Evolutionary conservation across 2,888 invertebrate species (phyloP).

Genomic region (Rotaria sp.): DNA sequence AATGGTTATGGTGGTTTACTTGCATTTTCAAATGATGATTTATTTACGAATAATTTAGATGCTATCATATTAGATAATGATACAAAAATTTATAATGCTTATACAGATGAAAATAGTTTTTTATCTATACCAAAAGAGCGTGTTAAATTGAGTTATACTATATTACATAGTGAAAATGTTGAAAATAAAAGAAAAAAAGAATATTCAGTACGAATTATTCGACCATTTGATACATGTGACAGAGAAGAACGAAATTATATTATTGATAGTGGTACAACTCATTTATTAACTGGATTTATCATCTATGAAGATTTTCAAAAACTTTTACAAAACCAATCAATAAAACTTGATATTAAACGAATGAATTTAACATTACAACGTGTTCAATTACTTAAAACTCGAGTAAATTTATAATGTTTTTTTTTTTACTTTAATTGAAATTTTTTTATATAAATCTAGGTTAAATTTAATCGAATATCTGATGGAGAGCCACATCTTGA

Average conservation of each 20-base stretch:
- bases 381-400: conserved; percentile 13
- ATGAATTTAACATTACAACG: conserved; percentile 17
- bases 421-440: not conserved
- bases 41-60: not conserved
- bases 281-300: not conserved
- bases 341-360: not conserved
- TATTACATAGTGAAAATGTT: not conserved
- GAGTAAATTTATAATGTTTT: not conserved
- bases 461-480: not conserved
- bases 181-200: not conserved
- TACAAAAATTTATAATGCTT: not conserved
- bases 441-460: not conserved
- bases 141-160: not conserved
- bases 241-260: conserved; percentile 4
- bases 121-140: not conserved
- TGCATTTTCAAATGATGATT: conserved; percentile 10
- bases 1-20: not conserved
- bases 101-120: not conserved
- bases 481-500: conserved; percentile 24
- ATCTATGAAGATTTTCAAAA: not conserved
- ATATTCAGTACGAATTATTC: conserved; percentile 16
- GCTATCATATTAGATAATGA: not conserved
- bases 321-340: not conserved
- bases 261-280: conserved; percentile 32
- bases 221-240: conserved; percentile 38